A percentile compares a stretch with the other conserved stretches of the same genome.
These are phyloP conservation scores for Hetaerina americana DNA, from an alignment of 1,140 invertebrate genomes.

Conservation along the genomic window DNA sequence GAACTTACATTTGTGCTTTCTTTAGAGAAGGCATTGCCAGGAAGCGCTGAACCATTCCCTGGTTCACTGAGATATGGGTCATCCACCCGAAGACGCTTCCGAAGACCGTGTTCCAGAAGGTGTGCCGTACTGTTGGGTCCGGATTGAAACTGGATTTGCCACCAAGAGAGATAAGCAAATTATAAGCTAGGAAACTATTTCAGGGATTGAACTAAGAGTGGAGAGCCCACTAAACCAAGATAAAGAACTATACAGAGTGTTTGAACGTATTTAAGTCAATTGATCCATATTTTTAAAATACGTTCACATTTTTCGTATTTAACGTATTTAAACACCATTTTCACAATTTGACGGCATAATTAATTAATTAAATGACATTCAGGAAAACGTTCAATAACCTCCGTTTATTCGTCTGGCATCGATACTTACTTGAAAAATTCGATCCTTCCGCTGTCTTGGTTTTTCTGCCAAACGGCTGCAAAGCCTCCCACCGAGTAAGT, in stretches of 20 bases:
- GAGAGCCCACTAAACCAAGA: too few relatives aligned
- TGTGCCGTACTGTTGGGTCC: constrained; percentile 63
- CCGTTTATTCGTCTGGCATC: too few relatives aligned
- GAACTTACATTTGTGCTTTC: constrained; percentile 46
- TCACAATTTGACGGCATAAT: too few relatives aligned
- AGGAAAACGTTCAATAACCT: too few relatives aligned
- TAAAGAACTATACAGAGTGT: too few relatives aligned
- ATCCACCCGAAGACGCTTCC: constrained; percentile 74
- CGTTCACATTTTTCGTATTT: too few relatives aligned
- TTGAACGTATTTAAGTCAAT: too few relatives aligned
- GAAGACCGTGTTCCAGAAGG: constrained; percentile 66
- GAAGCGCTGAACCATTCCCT: constrained; percentile 72
- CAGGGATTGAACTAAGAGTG: too few relatives aligned
- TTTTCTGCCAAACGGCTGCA: constrained; percentile 28
- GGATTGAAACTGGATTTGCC: constrained; percentile 55
- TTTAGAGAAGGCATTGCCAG: constrained; percentile 56
- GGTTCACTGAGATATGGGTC: constrained; percentile 67
- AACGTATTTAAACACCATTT: too few relatives aligned
- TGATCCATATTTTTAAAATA: too few relatives aligned
- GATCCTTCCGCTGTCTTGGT: constrained; percentile 13
- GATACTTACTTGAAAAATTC: constrained; percentile 21
- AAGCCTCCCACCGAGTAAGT: constrained; percentile 32
- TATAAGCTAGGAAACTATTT: neutral
- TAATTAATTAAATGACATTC: too few relatives aligned
- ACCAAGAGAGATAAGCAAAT: too few relatives aligned